These are phyloP conservation scores for Neogobius melanostomus DNA, from an alignment of 2,113 vertebrate species.

Conservation along the genomic window DNA sequence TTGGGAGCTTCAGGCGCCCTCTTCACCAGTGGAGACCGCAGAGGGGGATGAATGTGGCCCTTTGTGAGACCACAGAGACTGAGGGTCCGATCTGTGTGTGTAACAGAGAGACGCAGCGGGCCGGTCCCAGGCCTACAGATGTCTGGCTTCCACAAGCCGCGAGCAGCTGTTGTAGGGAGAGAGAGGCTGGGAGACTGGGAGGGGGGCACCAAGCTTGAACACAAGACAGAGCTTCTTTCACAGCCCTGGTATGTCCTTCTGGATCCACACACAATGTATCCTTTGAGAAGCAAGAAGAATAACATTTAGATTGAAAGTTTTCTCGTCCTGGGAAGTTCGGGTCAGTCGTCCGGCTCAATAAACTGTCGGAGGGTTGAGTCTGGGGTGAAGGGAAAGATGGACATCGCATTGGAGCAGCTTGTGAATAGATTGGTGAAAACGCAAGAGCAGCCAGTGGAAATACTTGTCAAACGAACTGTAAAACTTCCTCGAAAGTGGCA, in stretches of 20 bases:
- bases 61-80: conserved; percentile 72
- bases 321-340: conserved; percentile 78
- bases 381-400: conserved; percentile 35
- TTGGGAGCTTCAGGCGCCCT: conserved; percentile 71
- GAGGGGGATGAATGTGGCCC: conserved; percentile 74
- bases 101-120: conserved; percentile 51
- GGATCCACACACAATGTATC: conserved; percentile 81
- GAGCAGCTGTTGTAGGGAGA: conserved; percentile 79
- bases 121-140: conserved; percentile 76
- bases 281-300: conserved; percentile 82
- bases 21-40: conserved; percentile 68
- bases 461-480: conserved; percentile 9
- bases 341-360: conserved; percentile 59
- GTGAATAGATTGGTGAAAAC: conserved; percentile 9
- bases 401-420: conserved; percentile 5
- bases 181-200: conserved; percentile 76
- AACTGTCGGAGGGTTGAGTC: conserved; percentile 49
- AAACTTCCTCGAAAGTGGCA: background rate
- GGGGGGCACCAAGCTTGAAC: conserved; percentile 73
- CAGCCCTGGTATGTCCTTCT: conserved; percentile 80
- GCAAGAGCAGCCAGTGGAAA: background rate
- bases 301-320: conserved; percentile 83
- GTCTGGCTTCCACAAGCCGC: conserved; percentile 77
- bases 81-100: conserved; percentile 62
- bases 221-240: conserved; percentile 83